phyloP scores from a whole-genome alignment of 53 echinoderm and acorn worm species.

The Glandiceps talaboti region DNA sequence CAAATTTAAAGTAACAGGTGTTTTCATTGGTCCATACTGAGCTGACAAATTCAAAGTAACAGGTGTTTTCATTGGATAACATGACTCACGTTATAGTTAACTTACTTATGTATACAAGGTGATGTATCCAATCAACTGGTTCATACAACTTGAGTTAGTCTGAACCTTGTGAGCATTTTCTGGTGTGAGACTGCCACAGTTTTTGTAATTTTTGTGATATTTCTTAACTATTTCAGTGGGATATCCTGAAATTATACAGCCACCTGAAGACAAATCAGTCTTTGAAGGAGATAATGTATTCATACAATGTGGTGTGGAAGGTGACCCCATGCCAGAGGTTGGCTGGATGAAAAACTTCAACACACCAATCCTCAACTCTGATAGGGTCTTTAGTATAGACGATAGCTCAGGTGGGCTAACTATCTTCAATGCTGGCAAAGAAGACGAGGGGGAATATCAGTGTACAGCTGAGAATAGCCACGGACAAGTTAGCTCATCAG shows the following conservation, averaged over 20 bases:
- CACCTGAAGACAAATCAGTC: conserved; percentile 66
- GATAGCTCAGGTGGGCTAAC: conserved; percentile 16
- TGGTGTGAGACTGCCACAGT: no score
- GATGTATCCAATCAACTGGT: no score
- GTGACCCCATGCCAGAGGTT: conserved; percentile 42
- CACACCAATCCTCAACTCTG: conserved; percentile 18
- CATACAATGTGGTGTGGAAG: conserved; percentile 41
- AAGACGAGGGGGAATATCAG: conserved; percentile 64
- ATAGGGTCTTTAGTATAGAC: conserved; percentile 45
- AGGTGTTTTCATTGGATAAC: no score
- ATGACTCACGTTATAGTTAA: no score
- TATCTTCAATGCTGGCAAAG: conserved; percentile 35
- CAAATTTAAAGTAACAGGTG: no score
- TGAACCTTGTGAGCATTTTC: no score
- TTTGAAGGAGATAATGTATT: conserved; percentile 73
- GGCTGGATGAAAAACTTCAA: conserved; percentile 33
- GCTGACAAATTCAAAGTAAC: no score
- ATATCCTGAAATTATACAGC: conserved; percentile 40
- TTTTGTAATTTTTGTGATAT: no score
- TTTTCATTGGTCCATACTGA: no score
- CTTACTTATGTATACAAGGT: no score
- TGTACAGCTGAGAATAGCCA: conserved; percentile 63
- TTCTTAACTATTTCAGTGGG: conserved; percentile 42
- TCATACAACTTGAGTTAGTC: no score
- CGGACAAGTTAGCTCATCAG: conserved; percentile 36